phyloP scores from a whole-genome alignment of 2,888 invertebrate species.

The Polydrusus cervinus region DNA sequence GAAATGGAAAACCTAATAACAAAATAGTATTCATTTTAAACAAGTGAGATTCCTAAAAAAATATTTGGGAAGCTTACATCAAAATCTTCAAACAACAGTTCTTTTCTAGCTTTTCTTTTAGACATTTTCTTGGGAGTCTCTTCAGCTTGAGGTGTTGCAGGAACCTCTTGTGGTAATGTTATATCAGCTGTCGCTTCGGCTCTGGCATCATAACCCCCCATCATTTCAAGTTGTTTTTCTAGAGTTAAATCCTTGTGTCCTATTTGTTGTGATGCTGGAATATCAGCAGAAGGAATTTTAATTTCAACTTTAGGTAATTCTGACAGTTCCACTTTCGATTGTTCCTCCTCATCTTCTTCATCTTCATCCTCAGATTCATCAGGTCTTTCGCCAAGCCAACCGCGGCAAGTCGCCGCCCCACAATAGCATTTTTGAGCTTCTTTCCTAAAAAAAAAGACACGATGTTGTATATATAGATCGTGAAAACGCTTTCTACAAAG shows the following conservation, averaged over 20 bases:
- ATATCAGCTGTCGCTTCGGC: conserved; percentile 43
- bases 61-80: conserved; percentile 70
- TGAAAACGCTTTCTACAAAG: no score
- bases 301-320: conserved; percentile 47
- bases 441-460: conserved; percentile 78
- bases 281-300: conserved; percentile 45
- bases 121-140: conserved; percentile 57
- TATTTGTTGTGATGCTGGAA: conserved; percentile 14
- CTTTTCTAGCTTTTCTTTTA: conserved; percentile 70
- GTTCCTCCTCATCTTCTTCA: conserved; percentile 71
- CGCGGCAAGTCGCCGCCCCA: conserved; percentile 90
- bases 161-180: conserved; percentile 45
- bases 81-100: conserved; percentile 76
- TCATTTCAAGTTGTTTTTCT: conserved; percentile 65
- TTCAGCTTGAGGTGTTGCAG: conserved; percentile 53
- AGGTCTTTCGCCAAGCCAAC: conserved; percentile 95
- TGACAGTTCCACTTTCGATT: conserved; percentile 44
- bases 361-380: conserved; percentile 80
- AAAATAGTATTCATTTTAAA: not conserved
- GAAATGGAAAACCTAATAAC: no score
- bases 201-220: conserved; percentile 62
- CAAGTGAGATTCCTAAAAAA: conserved; percentile 29
- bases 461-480: no score
- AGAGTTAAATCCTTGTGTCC: conserved; percentile 68
- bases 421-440: conserved; percentile 98